phyloP scores from a whole-genome alignment of 2,888 invertebrate genomes.

The Frankliniella intonsa region DNA sequence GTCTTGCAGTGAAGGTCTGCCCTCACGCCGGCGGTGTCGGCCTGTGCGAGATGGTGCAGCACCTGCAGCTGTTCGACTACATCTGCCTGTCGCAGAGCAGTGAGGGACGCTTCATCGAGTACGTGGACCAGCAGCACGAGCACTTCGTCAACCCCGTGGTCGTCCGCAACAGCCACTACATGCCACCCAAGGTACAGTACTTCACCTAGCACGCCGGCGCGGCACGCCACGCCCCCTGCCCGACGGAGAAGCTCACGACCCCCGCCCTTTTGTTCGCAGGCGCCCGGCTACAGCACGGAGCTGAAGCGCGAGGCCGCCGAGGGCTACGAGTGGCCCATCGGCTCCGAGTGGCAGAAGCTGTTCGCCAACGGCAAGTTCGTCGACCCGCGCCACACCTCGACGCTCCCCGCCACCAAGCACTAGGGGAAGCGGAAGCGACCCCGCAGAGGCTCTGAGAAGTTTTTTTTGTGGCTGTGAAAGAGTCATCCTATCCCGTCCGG shows the following conservation, averaged over 20 bases:
- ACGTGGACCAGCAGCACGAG: slow-evolving; percentile 85
- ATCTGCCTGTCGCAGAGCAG: slow-evolving; percentile 65
- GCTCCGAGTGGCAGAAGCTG: slow-evolving; percentile 70
- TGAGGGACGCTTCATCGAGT: slow-evolving; percentile 73
- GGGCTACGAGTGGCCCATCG: slow-evolving; percentile 69
- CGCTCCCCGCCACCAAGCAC: background rate
- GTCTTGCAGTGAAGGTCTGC: slow-evolving; percentile 74
- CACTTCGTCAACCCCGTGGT: slow-evolving; percentile 73
- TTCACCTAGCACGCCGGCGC: background rate
- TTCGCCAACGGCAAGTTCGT: slow-evolving; percentile 51
- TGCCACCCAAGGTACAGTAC: slow-evolving; percentile 62
- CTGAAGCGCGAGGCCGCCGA: slow-evolving; percentile 63
- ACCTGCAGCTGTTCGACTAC: slow-evolving; percentile 83
- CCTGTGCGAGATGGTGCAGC: slow-evolving; percentile 89
- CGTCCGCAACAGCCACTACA: slow-evolving; percentile 66
- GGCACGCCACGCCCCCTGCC: background rate
- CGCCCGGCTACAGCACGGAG: slow-evolving; percentile 77
- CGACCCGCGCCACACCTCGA: background rate
- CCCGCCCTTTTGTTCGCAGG: slow-evolving; percentile 47
- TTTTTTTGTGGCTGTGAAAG: too few relatives aligned
- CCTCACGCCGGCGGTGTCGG: slow-evolving; percentile 95
- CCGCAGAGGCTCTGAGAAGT: background rate
- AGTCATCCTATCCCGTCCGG: too few relatives aligned
- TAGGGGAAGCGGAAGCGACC: background rate
- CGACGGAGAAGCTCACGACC: background rate